Evolutionary conservation across 2,797 vertebrate species (phyloP).

Genomic region (Corythornis leucogaster): DNA sequence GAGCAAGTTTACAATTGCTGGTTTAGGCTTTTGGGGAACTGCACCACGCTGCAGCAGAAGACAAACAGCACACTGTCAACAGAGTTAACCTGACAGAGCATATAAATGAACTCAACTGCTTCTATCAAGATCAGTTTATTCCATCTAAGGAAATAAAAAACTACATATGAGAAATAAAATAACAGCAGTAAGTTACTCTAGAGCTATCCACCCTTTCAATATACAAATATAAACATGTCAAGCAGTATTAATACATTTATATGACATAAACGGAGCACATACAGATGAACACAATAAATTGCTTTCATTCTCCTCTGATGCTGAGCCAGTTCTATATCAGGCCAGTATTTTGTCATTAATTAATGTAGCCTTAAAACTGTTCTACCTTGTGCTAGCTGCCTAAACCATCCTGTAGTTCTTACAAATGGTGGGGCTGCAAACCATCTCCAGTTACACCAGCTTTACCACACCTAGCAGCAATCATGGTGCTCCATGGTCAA

Average conservation of each 20-base stretch:
- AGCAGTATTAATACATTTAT: background rate
- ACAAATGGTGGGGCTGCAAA: background rate
- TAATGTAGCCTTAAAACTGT: background rate
- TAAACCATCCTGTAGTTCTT: background rate
- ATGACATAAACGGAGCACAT: background rate
- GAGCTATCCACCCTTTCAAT: background rate
- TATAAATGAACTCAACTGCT: background rate
- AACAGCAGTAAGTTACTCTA: background rate
- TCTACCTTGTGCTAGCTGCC: background rate
- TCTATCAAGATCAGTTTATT: background rate
- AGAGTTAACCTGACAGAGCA: background rate
- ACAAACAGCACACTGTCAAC: background rate
- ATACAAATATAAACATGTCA: conserved; percentile 5
- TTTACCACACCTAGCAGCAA: background rate
- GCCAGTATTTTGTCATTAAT: background rate
- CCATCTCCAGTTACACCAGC: background rate
- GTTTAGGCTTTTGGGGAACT: background rate
- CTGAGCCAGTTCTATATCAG: background rate
- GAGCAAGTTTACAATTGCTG: background rate
- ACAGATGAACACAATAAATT: background rate
- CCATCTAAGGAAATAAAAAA: background rate
- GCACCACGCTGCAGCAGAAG: background rate
- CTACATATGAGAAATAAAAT: conserved; percentile 2
- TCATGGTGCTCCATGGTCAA: background rate
- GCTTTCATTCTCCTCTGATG: background rate